Percentiles rank a stretch among this genome's conserved stretches.
Evolutionary conservation across 2,113 vertebrate genomes (phyloP).

Genomic region (Danio rerio): GRCz12tu NC_133195.1:25090001-25090500

Average conservation of each 20-base stretch:
- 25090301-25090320: slow-evolving; percentile 51
- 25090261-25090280: slow-evolving; percentile 30
- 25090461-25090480: slow-evolving; percentile 67
- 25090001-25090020: neutral
- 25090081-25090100: slow-evolving; percentile 11
- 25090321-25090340: slow-evolving; percentile 42
- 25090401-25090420: slow-evolving; percentile 69
- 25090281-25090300: slow-evolving; percentile 45
- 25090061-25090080: neutral
- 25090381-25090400: slow-evolving; percentile 36
- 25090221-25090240: slow-evolving; percentile 28
- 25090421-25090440: slow-evolving; percentile 68
- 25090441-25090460: slow-evolving; percentile 68
- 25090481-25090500: slow-evolving; percentile 44
- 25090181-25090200: neutral
- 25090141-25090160: neutral
- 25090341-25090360: slow-evolving; percentile 42
- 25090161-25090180: neutral
- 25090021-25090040: neutral
- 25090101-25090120: slow-evolving; percentile 34
- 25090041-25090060: neutral
- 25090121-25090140: neutral
- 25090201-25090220: slow-evolving; percentile 14
- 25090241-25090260: slow-evolving; percentile 42
- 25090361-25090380: slow-evolving; percentile 39